Conservation (phyloP, 2,888 invertebrate genomes). For the Thera britannica region DNA sequence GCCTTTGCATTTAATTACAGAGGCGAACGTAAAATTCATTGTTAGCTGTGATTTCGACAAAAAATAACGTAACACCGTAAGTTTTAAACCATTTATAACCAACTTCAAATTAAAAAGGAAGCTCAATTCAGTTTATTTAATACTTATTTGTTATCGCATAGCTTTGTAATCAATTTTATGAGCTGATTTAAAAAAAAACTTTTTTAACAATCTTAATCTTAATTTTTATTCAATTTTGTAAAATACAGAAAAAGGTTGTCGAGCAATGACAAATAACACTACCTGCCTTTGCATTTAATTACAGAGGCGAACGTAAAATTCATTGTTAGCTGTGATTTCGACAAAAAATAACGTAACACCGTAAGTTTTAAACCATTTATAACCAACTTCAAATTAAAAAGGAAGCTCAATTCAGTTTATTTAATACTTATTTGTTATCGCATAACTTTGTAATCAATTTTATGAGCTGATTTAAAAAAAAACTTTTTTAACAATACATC, state of each 20-base stretch:
- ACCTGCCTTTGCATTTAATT: slow-evolving; percentile 9
- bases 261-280: slow-evolving; percentile 1
- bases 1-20: slow-evolving; percentile 13
- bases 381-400: no score
- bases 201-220: no score
- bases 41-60: slow-evolving; percentile 3
- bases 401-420: no score
- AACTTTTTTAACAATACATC: no score
- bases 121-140: no score
- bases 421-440: no score
- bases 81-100: background rate
- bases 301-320: slow-evolving; percentile 1
- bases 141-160: no score
- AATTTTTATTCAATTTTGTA: background rate
- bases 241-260: slow-evolving; percentile 11
- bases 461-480: no score
- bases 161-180: no score
- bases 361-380: background rate
- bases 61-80: slow-evolving; percentile 11
- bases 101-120: no score
- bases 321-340: slow-evolving; percentile 15
- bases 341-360: slow-evolving; percentile 6
- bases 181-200: no score
- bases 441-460: no score
- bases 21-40: slow-evolving; percentile 7